Evolutionary conservation across 2,113 vertebrate genomes (phyloP), one percentile per base, ranked within the genome.

Genomic region (Cinclus mexicanus): DNA sequence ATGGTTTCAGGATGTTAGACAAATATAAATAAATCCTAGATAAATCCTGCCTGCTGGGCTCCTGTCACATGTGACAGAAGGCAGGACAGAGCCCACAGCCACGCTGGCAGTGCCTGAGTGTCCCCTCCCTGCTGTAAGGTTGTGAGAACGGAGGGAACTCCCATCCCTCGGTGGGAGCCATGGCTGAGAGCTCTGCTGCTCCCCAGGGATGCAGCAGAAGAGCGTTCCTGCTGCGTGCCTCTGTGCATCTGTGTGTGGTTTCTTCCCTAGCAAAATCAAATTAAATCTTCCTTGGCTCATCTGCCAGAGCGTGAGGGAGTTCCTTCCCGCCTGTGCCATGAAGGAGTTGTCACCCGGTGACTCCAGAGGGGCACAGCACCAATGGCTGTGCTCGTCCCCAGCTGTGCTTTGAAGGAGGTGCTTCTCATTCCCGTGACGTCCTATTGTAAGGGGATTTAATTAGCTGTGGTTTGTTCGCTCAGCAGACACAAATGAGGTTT

Each of bases 401-500:
- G 93, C 95, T 97, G 95, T 20, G 91, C 94, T 95, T 60, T 79
- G 85, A 52, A 88, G 91, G 94, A 74, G 74, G 77, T 4, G 13
- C 55, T 33, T 23, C 95, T 92, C 87, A 18, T 87, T 92, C 21
- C 24, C 52, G 65, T 41, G 90, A 89, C 31, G 35, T 41, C 56
- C 82, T 63, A 55, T 96, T 94, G 96, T 93, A 91, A 79, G 12
- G 55, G 93, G 92, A 65, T 94, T 97, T 92, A 90, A 96, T 97
- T 85, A 96, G 94, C 92, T 71, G 83, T 18, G 93, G 87, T 80
- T 94, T 90, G 94, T 82, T 97, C 23, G 0, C 90, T 90, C 87
- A 18, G 90, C 91, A 95, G 94, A 96, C 63, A 37, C 50, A 89
- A 97, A 96, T 25, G 94, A 94, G 94, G 76, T 56, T 97, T 96